phyloP scores from a whole-genome alignment of 1,140 invertebrate genomes.

The Drosophila nikananu region DNA sequence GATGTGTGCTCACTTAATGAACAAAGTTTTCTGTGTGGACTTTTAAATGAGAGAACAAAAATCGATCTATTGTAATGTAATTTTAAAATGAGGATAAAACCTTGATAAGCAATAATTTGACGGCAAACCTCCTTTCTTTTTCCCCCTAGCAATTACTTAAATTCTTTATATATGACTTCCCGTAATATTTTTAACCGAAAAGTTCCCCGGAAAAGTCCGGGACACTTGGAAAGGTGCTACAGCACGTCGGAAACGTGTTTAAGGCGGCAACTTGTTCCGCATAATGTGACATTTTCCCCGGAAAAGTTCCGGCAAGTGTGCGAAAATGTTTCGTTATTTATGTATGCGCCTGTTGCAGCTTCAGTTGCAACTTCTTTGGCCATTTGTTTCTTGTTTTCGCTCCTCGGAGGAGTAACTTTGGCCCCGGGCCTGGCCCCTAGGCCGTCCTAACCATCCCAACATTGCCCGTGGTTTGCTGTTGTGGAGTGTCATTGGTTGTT shows the following conservation, averaged over 20 bases:
- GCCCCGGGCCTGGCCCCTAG: slow-evolving; percentile 32
- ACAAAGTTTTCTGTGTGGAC: slow-evolving; percentile 22
- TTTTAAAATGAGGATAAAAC: neutral
- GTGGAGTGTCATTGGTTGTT: slow-evolving; percentile 43
- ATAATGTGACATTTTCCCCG: slow-evolving; percentile 76
- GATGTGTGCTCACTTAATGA: slow-evolving; percentile 28
- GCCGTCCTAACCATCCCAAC: slow-evolving; percentile 19
- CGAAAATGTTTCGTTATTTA: slow-evolving; percentile 77
- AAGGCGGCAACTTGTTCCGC: slow-evolving; percentile 62
- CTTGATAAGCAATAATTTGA: neutral
- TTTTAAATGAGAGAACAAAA: neutral
- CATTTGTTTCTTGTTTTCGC: slow-evolving; percentile 61
- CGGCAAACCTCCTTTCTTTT: neutral
- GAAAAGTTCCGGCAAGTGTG: slow-evolving; percentile 56
- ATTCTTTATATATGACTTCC: slow-evolving; percentile 20
- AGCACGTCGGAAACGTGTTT: slow-evolving; percentile 68
- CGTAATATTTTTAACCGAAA: slow-evolving; percentile 8
- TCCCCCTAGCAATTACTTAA: slow-evolving; percentile 9
- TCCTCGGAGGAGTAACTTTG: slow-evolving; percentile 51
- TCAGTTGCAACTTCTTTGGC: slow-evolving; percentile 66
- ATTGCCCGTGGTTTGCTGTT: slow-evolving; percentile 32
- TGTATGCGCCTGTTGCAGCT: slow-evolving; percentile 78
- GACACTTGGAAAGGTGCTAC: slow-evolving; percentile 44
- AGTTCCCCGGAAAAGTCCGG: slow-evolving; percentile 16
- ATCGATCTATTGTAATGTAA: neutral